phyloP scores from a whole-genome alignment of 2,113 vertebrate species.

The Toxotes jaculatrix region DNA sequence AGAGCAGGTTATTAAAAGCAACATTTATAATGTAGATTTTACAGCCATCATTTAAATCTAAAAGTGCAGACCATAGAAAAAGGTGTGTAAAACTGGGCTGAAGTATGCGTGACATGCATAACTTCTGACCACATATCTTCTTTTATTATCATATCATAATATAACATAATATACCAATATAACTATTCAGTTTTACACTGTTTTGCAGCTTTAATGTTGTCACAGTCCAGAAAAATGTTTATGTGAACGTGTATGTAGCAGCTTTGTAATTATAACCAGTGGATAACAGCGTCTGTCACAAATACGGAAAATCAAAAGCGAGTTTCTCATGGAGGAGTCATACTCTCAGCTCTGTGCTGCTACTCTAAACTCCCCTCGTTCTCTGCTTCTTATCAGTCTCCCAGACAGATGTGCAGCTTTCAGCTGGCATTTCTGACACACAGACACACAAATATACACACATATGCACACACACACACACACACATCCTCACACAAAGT shows the following conservation, averaged over 20 bases:
- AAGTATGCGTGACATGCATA: neutral
- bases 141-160: neutral
- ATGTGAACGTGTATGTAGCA: constrained; percentile 5
- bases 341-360: constrained; percentile 26
- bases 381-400: constrained; percentile 74
- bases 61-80: neutral
- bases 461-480: constrained; percentile 17
- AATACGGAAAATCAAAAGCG: constrained; percentile 15
- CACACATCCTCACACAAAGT: constrained; percentile 55
- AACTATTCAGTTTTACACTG: neutral
- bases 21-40: neutral
- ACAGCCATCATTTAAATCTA: neutral
- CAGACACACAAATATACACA: constrained; percentile 22
- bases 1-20: neutral
- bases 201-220: neutral
- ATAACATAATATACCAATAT: too few species aligned
- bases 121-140: neutral
- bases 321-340: constrained; percentile 32
- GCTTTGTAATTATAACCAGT: neutral
- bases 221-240: neutral
- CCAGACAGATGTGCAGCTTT: constrained; percentile 70
- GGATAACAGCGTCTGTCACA: neutral
- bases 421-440: constrained; percentile 55
- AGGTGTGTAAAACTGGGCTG: neutral
- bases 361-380: constrained; percentile 39